These are phyloP conservation scores for Pollenia amentaria DNA, from an alignment of 2,888 invertebrate species.

Conservation along the genomic window DNA sequence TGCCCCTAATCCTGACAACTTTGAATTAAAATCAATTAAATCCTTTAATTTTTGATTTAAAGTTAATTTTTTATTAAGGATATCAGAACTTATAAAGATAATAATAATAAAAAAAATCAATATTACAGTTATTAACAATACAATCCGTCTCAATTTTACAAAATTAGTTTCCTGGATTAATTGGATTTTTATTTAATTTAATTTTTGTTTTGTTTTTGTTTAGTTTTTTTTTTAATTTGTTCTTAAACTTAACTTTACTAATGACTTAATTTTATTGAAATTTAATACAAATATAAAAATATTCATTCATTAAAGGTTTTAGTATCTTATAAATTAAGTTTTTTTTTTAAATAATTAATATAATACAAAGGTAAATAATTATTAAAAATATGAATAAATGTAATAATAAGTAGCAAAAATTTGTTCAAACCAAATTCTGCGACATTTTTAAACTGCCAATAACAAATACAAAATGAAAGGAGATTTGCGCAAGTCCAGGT, in stretches of 20 bases:
- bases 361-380: constrained; percentile 52
- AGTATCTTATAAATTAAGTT: constrained; percentile 17
- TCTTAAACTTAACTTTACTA: constrained; percentile 72
- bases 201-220: constrained; percentile 12
- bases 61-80: constrained; percentile 73
- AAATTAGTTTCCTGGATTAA: constrained; percentile 29
- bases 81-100: constrained; percentile 65
- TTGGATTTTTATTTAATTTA: constrained; percentile 31
- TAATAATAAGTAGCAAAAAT: not conserved
- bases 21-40: too few species aligned
- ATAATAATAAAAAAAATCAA: constrained; percentile 73
- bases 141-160: constrained; percentile 40
- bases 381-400: constrained; percentile 1
- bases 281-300: constrained; percentile 48
- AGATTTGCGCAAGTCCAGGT: not conserved
- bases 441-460: not conserved
- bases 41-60: constrained; percentile 72
- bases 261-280: constrained; percentile 70
- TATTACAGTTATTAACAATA: constrained; percentile 56
- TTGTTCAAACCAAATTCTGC: not conserved
- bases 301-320: constrained; percentile 26
- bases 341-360: constrained; percentile 19
- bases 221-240: constrained; percentile 5
- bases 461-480: not conserved
- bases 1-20: too few species aligned